phyloP scores from a whole-genome alignment of 2,113 vertebrate genomes.

The Arizona elegans region DNA sequence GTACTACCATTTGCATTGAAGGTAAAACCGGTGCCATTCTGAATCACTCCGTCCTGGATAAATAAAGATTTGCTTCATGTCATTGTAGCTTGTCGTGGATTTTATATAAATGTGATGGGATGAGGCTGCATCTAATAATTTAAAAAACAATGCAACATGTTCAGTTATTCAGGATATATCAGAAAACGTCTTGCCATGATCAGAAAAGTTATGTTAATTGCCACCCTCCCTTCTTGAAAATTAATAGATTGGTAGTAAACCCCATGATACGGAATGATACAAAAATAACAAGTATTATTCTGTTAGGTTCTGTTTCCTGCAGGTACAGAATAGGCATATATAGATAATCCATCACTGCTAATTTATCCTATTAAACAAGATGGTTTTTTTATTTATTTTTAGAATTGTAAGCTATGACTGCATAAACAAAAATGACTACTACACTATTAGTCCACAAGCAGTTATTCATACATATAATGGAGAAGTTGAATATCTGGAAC shows the following conservation, averaged over 20 bases:
- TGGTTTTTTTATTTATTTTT: slow-evolving; percentile 18
- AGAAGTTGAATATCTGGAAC: slow-evolving; percentile 61
- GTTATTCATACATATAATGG: slow-evolving; percentile 61
- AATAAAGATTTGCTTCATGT: background rate
- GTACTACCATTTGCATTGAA: background rate
- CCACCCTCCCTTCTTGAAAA: background rate
- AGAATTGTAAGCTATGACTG: slow-evolving; percentile 72
- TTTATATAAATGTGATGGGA: background rate
- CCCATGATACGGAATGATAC: background rate
- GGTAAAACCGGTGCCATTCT: background rate
- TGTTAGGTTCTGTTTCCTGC: background rate
- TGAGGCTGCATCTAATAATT: background rate
- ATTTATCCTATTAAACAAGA: background rate
- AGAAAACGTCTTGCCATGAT: background rate
- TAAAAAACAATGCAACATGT: background rate
- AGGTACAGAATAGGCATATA: background rate
- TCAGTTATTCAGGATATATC: background rate
- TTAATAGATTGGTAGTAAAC: background rate
- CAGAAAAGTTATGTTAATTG: background rate
- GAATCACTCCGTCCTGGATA: background rate
- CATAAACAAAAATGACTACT: slow-evolving; percentile 73
- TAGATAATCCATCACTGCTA: background rate
- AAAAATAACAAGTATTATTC: background rate
- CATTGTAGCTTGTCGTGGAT: background rate
- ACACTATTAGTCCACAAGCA: slow-evolving; percentile 71